Percentiles rank a stretch among this genome's conserved stretches.
Evolutionary conservation across 2,888 invertebrate genomes (phyloP).

Genomic region (Linnaemya tessellans): DNA sequence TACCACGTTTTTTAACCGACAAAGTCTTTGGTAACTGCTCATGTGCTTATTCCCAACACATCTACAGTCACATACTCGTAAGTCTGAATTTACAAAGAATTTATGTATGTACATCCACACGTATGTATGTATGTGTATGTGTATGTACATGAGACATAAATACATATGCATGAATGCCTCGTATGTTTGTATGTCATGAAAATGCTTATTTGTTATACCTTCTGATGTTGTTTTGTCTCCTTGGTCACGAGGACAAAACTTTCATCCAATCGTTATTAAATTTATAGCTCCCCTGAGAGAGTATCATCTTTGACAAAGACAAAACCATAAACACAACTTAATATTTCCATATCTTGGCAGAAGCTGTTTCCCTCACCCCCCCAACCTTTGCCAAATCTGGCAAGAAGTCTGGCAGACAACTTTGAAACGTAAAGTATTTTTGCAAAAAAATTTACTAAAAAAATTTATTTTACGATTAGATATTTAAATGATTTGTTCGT

Average conservation of each 20-base stretch:
- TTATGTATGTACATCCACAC: too few species aligned
- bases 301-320: slow-evolving; percentile 74
- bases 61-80: neutral
- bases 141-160: neutral
- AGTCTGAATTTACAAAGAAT: too few species aligned
- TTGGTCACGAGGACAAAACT: slow-evolving; percentile 28
- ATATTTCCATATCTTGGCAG: slow-evolving; percentile 63
- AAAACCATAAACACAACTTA: slow-evolving; percentile 75
- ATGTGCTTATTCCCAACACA: slow-evolving; percentile 25
- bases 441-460: slow-evolving; percentile 56
- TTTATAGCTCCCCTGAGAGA: slow-evolving; percentile 83
- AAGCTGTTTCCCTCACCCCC: neutral
- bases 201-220: neutral
- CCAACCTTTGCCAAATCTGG: neutral
- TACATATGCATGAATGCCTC: neutral
- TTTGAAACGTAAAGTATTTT: slow-evolving; percentile 43
- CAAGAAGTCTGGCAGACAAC: neutral
- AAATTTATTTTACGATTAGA: neutral
- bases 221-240: slow-evolving; percentile 25
- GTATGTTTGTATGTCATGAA: neutral
- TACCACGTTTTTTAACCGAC: slow-evolving; percentile 52
- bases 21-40: neutral
- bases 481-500: neutral
- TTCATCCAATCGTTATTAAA: slow-evolving; percentile 74
- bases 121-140: neutral